Evolutionary conservation across 2,888 invertebrate genomes (phyloP), one percentile per base, ranked within the genome.

Genomic region (Chalcosyrphus nemorum): DNA sequence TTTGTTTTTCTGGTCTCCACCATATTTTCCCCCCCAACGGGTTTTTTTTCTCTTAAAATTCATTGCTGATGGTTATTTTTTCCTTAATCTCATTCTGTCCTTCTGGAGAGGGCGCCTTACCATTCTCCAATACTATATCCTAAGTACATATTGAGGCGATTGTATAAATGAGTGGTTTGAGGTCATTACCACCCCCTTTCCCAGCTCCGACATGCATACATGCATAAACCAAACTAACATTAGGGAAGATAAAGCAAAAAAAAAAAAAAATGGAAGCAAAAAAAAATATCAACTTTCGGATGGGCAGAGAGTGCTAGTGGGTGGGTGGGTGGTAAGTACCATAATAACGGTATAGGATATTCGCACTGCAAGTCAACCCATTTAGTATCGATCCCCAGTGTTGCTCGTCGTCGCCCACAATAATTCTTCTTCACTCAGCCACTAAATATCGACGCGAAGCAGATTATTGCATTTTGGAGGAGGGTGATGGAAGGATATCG

Each of bases 311-410:
- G 47, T 27, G 52, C 13, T 11, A 5, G 15, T 43, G n/a, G 13
- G n/a, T 17, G 29, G n/a, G 21, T 21, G 43, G 45, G 7, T 9
- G 4, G 75, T 65, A 47, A 65, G 66, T 57, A 74, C 74, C 54
- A 45, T 63, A 63, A 74, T 54, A 61, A 61, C 50, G 52, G 50
- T 35, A 11, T 19, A 21, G 57, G 50, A 66, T 75, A 65, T 56
- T 75, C 38, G 65, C 56, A 57, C 29, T 66, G 66, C 41, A 66
- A 76, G 75, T 66, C 66, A 76, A 57, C 50, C 57, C 47, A 66
- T 76, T 66, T 47, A 66, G 57, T 76, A 76, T 76, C 76, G 76
- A 76, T 76, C 57, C n/a, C 47, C 17, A 32, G 76, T 43, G 7
- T 15, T 52, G 43, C 17, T 38, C 17, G 21, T 21, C 56, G 56